Evolutionary conservation across 2,113 vertebrate genomes (phyloP).

Genomic region (Sturnira hondurensis): DNA sequence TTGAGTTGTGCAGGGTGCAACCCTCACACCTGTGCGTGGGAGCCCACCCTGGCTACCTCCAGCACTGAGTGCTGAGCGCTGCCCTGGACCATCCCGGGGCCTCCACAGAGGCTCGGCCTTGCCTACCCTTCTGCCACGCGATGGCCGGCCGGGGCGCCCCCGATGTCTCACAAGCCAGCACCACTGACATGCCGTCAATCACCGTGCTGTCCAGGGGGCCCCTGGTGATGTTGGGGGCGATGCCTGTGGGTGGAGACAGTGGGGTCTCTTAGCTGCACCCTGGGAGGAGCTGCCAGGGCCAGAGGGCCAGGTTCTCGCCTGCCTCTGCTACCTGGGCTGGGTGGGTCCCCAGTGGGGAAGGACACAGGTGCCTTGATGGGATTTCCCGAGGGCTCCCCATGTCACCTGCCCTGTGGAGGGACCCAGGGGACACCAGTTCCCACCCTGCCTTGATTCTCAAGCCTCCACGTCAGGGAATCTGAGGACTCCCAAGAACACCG

Average conservation of each 20-base stretch:
- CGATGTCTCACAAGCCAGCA: conserved; percentile 95
- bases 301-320: background rate
- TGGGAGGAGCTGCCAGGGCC: too few species aligned
- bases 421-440: background rate
- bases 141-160: conserved; percentile 96
- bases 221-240: conserved; percentile 96
- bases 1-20: accelerated
- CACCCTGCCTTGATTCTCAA: background rate
- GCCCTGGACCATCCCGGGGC: accelerated
- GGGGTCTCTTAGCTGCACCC: background rate
- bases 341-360: background rate
- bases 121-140: conserved; percentile 97
- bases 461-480: background rate
- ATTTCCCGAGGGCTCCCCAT: accelerated
- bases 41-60: accelerated
- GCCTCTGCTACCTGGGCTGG: too few species aligned
- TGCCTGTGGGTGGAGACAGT: conserved; percentile 82
- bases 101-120: background rate
- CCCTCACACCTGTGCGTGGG: background rate
- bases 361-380: background rate
- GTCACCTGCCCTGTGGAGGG: accelerated
- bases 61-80: background rate
- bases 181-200: conserved; percentile 94
- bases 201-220: conserved; percentile 97
- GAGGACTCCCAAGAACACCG: background rate